Evolutionary conservation across 2,797 vertebrate species (phyloP), one percentile per base, ranked within the genome.

Genomic region (Dicrostonyx torquatus): DNA sequence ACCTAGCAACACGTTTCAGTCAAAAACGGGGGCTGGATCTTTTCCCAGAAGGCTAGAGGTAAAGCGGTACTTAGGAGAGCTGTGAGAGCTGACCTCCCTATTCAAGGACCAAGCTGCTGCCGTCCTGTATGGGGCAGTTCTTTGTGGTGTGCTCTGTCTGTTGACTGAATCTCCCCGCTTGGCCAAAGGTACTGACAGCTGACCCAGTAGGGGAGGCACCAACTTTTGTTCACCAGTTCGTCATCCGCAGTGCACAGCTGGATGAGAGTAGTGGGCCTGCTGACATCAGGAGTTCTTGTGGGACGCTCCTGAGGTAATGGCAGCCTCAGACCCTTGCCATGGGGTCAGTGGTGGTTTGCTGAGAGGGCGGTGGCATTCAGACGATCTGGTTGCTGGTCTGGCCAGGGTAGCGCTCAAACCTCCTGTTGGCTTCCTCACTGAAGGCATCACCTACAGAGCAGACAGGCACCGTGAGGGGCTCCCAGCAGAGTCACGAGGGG

Each of bases 361-460:
- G 94, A 94, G n/a, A 93, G 68, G 68, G 60, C 43, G 77, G 66
- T 62, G 24, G 92, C 50, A 68, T 73, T 98, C 97, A 99, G 3
- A 98, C 93, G 2, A 99, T 99, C 98, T 99, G 99, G 98, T 99
- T 99, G 96, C 99, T 99, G 66, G 99, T 98, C 98, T 99, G 99
- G 68, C 99, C 99, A 0, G 99, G 99, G 95, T 99, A 99, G 97
- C 99, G 99, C 97, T 99, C 99, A 83, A 99, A 99, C 94, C 98
- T 98, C 97, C 98, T 99, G 98, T 99, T 99, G 55, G 99, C 99
- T 97, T 99, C 99, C 84, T 99, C 99, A 1, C 99, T 99, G 98
- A 99, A 98, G 0, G 99, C 99, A 6, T 99, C 99, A 0, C 99
- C 99, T 99, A 97, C 6, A 80, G 80, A 68, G 72, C n/a, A 48